Evolutionary conservation across 2,797 vertebrate species (phyloP), one percentile per base, ranked within the genome.

Genomic region (Cyclopterus lumpus): DNA sequence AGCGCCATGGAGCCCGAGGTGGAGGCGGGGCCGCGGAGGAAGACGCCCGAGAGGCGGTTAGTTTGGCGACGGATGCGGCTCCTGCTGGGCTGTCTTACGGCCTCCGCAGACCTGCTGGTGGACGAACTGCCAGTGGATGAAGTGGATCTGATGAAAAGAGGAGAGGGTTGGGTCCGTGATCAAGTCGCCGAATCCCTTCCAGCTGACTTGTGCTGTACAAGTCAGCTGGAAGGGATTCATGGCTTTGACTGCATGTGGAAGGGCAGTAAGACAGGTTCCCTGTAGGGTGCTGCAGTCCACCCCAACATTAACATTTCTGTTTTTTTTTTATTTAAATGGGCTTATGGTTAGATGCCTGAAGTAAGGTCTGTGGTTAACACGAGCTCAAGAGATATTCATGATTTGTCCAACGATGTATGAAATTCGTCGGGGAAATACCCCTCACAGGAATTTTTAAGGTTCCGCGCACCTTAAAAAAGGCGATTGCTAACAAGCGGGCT

Each of bases 1-100:
- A 88, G 85, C 0, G 90, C 73, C 87, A 90, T 88, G 53, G 89
- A 85, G 57, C 67, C 80, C 1, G 91, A 83, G 58, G 38, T 42
- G n/a, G 86, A 73, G 48, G 72, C 5, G 1, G 91, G 59, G n/a
- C 87, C 73, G 0, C 91, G 93, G 49, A 86, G 89, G 81, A 96
- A 96, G 86, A 96, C 93, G 0, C 93, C 93, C 0, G 95, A 95
- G 49, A 96, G 89, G n/a, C 94, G 93, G 81, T 94, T 92, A 82
- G 93, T 93, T 67, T 95, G 94, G 22, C 87, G 85, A 36, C 86
- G 92, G 84, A 95, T 90, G 77, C 82, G 93, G 85, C 75, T 94
- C 86, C 93, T 95, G 78, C 91, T 85, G 14, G 94, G 94, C 72
- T 93, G 93, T 51, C 92, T 88, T 81, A 91, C 2, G 16, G 46